These are phyloP conservation scores for Ochotona curzoniae DNA, from an alignment of 2,113 vertebrate genomes.

Conservation along the genomic window DNA sequence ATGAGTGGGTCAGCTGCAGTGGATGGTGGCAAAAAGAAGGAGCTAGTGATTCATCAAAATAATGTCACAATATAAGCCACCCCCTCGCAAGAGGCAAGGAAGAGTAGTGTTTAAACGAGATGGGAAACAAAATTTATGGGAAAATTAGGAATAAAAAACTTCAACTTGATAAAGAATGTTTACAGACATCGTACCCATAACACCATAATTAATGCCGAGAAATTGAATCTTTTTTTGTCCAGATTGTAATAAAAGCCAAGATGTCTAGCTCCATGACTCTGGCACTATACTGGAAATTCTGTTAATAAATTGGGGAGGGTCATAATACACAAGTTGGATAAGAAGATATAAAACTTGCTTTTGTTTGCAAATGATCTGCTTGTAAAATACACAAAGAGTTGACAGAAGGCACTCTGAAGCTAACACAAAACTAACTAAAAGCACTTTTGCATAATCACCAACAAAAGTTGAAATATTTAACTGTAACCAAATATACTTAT, in stretches of 20 bases:
- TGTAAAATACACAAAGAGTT: background rate
- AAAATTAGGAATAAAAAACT: background rate
- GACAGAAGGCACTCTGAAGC: background rate
- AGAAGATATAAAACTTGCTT: no score
- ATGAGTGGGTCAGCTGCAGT: background rate
- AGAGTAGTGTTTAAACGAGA: no score
- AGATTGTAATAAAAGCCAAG: background rate
- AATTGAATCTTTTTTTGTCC: no score
- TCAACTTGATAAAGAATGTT: background rate
- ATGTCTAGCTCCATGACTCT: no score
- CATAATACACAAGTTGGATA: no score
- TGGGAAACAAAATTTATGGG: no score
- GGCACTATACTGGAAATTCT: no score
- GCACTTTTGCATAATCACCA: background rate
- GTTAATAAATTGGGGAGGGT: no score
- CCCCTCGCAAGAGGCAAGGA: background rate
- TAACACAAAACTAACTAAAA: background rate
- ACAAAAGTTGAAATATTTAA: background rate
- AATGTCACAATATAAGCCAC: no score
- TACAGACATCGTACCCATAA: background rate
- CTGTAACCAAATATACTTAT: background rate
- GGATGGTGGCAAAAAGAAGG: background rate
- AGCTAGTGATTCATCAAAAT: background rate
- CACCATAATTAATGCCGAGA: no score
- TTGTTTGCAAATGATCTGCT: no score